A percentile compares a stretch with the other conserved stretches of the same genome.
Evolutionary conservation across 2,888 invertebrate genomes (phyloP).

Genomic region (Mythimna lalbum): DNA sequence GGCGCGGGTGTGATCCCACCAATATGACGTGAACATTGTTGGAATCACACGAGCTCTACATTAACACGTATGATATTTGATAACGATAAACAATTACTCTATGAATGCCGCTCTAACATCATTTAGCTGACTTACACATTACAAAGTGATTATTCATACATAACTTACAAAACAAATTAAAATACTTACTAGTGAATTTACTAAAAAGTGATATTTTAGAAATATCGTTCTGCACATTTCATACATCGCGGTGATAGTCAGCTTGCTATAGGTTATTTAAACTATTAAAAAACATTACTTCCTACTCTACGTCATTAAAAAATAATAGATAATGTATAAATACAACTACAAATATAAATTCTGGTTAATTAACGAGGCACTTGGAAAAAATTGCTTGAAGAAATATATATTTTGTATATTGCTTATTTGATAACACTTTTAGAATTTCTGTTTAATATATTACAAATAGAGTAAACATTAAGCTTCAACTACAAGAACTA

Average conservation of each 20-base stretch:
- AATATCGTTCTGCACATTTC: slow-evolving; percentile 25
- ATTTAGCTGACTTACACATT: slow-evolving; percentile 10
- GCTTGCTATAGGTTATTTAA: background rate
- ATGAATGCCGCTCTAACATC: slow-evolving; percentile 39
- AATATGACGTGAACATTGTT: slow-evolving; percentile 61
- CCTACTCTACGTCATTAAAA: slow-evolving; percentile 7
- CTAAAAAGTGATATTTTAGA: slow-evolving; percentile 13
- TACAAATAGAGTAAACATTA: background rate
- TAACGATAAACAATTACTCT: slow-evolving; percentile 36
- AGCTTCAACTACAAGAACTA: background rate
- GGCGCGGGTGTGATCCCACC: slow-evolving; percentile 53
- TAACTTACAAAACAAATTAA: slow-evolving; percentile 11
- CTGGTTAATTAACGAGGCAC: slow-evolving; percentile 18
- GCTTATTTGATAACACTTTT: slow-evolving; percentile 1
- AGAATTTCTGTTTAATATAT: background rate
- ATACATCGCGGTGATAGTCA: too few relatives aligned
- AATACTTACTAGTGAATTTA: slow-evolving; percentile 1
- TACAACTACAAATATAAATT: slow-evolving; percentile 13
- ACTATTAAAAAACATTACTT: background rate
- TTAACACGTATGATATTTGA: slow-evolving; percentile 17
- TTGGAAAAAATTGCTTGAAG: slow-evolving; percentile 12
- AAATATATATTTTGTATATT: background rate
- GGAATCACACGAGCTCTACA: slow-evolving; percentile 43
- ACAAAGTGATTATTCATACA: slow-evolving; percentile 17
- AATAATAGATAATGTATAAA: slow-evolving; percentile 10